Conservation (phyloP, 1,140 invertebrate species). For the Cherax quadricarinatus region DNA sequence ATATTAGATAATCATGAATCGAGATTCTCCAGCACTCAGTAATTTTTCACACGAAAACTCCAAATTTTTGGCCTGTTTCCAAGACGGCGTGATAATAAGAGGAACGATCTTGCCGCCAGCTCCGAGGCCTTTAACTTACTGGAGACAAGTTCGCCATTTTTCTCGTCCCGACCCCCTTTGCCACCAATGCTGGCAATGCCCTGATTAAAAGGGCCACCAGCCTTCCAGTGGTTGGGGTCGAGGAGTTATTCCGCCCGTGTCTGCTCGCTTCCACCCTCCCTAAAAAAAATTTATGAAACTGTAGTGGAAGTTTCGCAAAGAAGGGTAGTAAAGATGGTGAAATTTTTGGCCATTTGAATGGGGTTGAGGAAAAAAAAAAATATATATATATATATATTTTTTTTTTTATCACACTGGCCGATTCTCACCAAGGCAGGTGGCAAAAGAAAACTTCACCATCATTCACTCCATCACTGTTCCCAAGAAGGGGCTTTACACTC, state of each 20-base stretch:
- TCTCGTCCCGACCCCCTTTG: constrained; percentile 83
- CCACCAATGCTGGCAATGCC: constrained; percentile 84
- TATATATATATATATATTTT: no score
- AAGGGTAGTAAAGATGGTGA: not conserved
- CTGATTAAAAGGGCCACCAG: constrained; percentile 81
- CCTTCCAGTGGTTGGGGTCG: constrained; percentile 80
- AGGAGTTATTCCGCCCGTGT: constrained; percentile 74
- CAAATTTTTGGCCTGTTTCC: constrained; percentile 83
- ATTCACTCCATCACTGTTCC: no score
- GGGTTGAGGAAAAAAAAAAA: no score
- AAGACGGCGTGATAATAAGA: constrained; percentile 85
- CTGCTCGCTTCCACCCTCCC: not conserved
- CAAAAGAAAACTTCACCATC: no score
- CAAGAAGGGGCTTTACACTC: no score
- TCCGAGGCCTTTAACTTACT: constrained; percentile 80
- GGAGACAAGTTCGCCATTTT: constrained; percentile 79
- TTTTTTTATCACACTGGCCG: no score
- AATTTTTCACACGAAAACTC: constrained; percentile 14
- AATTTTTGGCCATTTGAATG: no score
- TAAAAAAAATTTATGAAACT: not conserved
- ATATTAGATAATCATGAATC: no score
- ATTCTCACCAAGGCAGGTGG: no score
- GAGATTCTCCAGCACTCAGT: not conserved
- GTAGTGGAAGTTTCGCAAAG: not conserved
- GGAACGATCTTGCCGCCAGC: constrained; percentile 83